Evolutionary conservation across 2,888 invertebrate genomes (phyloP).

Genomic region (Melolontha melolontha): DNA sequence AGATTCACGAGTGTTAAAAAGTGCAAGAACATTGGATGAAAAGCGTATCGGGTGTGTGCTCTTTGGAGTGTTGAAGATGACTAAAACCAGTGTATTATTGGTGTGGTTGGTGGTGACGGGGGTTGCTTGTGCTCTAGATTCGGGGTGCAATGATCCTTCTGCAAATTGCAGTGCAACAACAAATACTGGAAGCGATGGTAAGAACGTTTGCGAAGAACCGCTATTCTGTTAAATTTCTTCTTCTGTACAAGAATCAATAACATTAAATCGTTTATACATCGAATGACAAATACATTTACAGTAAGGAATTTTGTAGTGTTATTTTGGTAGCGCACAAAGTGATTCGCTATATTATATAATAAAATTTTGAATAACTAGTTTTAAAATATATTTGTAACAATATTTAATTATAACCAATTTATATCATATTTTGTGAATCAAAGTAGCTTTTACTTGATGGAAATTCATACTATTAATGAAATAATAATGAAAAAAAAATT

Average conservation of each 20-base stretch:
- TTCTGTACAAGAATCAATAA: too few species aligned
- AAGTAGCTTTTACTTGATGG: too few species aligned
- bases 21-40: slow-evolving; percentile 29
- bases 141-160: too few species aligned
- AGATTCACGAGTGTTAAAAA: too few species aligned
- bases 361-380: too few species aligned
- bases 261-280: not conserved
- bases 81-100: slow-evolving; percentile 37
- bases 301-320: slow-evolving; percentile 37
- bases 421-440: too few species aligned
- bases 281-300: slow-evolving; percentile 15
- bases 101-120: slow-evolving; percentile 18
- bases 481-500: too few species aligned
- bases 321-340: slow-evolving; percentile 12
- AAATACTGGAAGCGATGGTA: not conserved
- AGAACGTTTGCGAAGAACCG: not conserved
- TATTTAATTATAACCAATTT: too few species aligned
- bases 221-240: too few species aligned
- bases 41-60: slow-evolving; percentile 17
- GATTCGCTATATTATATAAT: not conserved
- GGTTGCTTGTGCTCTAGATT: not conserved
- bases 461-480: too few species aligned
- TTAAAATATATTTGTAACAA: too few species aligned
- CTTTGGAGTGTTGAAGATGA: slow-evolving; percentile 40
- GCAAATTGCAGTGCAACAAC: too few species aligned